A percentile compares a stretch with the other conserved stretches of the same genome.
phyloP scores from a whole-genome alignment of 2,797 vertebrate genomes.

The Tauraco hartlaubi region DNA sequence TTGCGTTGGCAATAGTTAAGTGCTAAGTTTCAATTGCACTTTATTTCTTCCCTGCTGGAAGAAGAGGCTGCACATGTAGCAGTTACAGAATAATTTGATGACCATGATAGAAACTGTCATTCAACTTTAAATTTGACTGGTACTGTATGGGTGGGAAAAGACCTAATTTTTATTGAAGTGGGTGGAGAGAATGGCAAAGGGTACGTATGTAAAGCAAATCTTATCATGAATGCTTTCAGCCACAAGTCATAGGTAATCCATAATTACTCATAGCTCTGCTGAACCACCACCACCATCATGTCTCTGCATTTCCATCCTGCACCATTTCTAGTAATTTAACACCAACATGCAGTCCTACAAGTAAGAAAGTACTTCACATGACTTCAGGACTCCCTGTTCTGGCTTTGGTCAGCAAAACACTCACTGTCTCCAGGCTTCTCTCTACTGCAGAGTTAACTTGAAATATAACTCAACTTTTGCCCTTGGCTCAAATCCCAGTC shows the following conservation, averaged over 20 bases:
- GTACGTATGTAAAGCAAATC: neutral
- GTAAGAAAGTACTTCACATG: conserved; percentile 25
- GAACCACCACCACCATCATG: neutral
- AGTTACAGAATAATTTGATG: neutral
- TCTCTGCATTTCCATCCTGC: neutral
- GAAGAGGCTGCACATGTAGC: neutral
- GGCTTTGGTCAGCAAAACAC: conserved; percentile 63
- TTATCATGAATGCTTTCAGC: neutral
- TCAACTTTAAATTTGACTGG: neutral
- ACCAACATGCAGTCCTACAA: neutral
- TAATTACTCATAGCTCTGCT: neutral
- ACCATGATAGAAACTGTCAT: neutral
- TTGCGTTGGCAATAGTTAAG: neutral
- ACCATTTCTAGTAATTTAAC: conserved; percentile 16
- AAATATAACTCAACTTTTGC: conserved; percentile 45
- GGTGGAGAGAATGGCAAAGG: neutral
- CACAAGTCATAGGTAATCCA: neutral
- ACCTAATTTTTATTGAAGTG: neutral
- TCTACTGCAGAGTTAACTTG: conserved; percentile 35
- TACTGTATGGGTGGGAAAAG: neutral
- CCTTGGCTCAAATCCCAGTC: conserved; percentile 51
- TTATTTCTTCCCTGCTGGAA: neutral
- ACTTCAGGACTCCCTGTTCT: conserved; percentile 34
- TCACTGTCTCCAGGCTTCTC: conserved; percentile 22
- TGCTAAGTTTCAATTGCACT: neutral